Conservation (phyloP, 2,888 invertebrate genomes). For the Dryocosmus kuriphilus region DNA sequence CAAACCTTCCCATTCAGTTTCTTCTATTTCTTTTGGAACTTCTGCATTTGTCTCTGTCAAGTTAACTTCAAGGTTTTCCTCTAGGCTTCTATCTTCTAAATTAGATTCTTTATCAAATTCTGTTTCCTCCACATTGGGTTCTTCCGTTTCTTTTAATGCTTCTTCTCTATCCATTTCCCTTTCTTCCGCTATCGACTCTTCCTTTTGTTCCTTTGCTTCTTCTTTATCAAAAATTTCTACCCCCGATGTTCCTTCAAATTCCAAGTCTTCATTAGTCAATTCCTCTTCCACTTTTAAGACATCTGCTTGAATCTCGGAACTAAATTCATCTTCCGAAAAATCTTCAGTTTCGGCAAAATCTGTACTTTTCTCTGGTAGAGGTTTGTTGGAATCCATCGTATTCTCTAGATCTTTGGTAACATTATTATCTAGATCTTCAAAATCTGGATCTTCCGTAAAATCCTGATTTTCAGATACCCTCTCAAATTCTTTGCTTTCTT, state of each 20-base stretch:
- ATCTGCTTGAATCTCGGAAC: conserved; percentile 41
- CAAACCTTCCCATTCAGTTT: conserved; percentile 6
- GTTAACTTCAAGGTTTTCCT: background rate
- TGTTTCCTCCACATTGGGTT: conserved; percentile 1
- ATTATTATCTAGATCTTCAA: conserved; percentile 41
- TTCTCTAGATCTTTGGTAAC: conserved; percentile 45
- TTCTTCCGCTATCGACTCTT: background rate
- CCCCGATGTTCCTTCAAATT: conserved; percentile 20
- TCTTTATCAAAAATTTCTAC: conserved; percentile 18
- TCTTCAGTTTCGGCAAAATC: conserved; percentile 48
- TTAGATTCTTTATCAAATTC: background rate
- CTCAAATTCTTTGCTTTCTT: background rate
- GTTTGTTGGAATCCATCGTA: background rate
- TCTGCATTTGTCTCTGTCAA: conserved; percentile 38
- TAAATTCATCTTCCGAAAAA: conserved; percentile 25
- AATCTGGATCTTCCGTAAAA: conserved; percentile 9
- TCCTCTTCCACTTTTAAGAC: conserved; percentile 45
- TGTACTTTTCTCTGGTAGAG: background rate
- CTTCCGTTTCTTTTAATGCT: background rate
- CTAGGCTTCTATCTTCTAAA: background rate
- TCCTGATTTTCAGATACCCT: background rate
- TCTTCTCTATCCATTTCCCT: background rate
- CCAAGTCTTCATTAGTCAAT: conserved; percentile 39
- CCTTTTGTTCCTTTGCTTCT: background rate
- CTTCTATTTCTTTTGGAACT: conserved; percentile 19